Conservation (phyloP, 2,113 vertebrate species). For the Cavia porcellus region DNA sequence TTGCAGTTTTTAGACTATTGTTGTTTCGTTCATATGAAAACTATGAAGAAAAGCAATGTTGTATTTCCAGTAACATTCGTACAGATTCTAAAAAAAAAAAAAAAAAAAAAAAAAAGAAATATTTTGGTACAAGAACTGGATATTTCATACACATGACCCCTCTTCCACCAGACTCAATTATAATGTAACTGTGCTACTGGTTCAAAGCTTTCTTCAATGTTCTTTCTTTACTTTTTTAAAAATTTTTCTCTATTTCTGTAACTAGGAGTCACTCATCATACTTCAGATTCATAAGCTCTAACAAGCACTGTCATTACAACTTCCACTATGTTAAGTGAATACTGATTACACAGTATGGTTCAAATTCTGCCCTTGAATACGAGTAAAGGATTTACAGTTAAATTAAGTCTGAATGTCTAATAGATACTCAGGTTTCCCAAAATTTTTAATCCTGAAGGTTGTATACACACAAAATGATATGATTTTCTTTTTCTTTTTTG, state of each 20-base stretch:
- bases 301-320: conserved; percentile 50
- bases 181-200: not conserved
- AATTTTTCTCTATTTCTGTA: conserved; percentile 12
- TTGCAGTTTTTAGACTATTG: not conserved
- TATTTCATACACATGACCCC: rapidly evolving
- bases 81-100: not conserved
- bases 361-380: conserved; percentile 70
- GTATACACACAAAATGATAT: not conserved
- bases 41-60: not conserved
- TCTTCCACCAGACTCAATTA: not conserved
- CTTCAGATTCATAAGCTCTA: conserved; percentile 14
- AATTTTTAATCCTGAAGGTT: not conserved
- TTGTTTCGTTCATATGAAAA: not conserved
- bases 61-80: not conserved
- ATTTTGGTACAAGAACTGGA: not conserved
- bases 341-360: conserved; percentile 52
- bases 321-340: conserved; percentile 66
- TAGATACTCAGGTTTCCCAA: not conserved
- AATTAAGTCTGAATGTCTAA: conserved; percentile 60
- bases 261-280: not conserved
- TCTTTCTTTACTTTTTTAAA: not conserved
- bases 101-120: not conserved
- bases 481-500: not conserved
- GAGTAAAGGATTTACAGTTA: conserved; percentile 66
- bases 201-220: conserved; percentile 11